Percentiles rank a stretch among this genome's conserved stretches.
Conservation (phyloP, 2,888 invertebrate genomes). For the Caenorhabditis japonica region DNA sequence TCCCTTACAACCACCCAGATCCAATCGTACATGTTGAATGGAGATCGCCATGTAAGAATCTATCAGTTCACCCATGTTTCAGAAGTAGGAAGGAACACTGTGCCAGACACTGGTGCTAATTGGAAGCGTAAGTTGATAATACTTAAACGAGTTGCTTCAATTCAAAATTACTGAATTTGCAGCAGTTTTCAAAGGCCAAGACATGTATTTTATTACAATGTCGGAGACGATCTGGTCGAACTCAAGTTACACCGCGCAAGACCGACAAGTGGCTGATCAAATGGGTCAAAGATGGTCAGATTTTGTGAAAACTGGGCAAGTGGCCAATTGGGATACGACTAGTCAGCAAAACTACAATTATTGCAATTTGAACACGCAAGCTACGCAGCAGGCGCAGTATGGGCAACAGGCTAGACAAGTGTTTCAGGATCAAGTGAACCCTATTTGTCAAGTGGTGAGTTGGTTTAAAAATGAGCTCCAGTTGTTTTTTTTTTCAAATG, state of each 20-base stretch:
- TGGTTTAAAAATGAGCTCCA: too few species aligned
- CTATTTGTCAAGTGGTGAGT: constrained; percentile 48
- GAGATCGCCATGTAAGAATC: constrained; percentile 55
- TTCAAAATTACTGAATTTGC: constrained; percentile 18
- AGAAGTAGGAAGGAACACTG: constrained; percentile 57
- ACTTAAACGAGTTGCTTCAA: background rate
- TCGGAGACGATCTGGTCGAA: constrained; percentile 63
- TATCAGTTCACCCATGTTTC: constrained; percentile 66
- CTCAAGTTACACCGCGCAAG: constrained; percentile 54
- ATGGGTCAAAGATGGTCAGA: constrained; percentile 67
- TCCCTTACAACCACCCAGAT: constrained; percentile 58
- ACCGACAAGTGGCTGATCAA: constrained; percentile 60
- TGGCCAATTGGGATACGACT: constrained; percentile 61
- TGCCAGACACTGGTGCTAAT: constrained; percentile 51
- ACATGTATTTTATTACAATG: constrained; percentile 67
- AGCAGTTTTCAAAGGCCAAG: constrained; percentile 67
- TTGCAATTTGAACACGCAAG: constrained; percentile 56
- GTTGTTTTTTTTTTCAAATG: too few species aligned
- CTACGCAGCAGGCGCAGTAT: constrained; percentile 56
- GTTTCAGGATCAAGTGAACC: constrained; percentile 66
- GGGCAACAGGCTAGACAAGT: constrained; percentile 59
- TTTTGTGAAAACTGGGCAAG: constrained; percentile 65
- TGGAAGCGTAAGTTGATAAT: constrained; percentile 61
- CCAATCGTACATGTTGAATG: constrained; percentile 58
- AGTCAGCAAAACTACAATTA: constrained; percentile 60